phyloP scores from a whole-genome alignment of 2,888 invertebrate genomes.

The Oasisia sp. region DNA sequence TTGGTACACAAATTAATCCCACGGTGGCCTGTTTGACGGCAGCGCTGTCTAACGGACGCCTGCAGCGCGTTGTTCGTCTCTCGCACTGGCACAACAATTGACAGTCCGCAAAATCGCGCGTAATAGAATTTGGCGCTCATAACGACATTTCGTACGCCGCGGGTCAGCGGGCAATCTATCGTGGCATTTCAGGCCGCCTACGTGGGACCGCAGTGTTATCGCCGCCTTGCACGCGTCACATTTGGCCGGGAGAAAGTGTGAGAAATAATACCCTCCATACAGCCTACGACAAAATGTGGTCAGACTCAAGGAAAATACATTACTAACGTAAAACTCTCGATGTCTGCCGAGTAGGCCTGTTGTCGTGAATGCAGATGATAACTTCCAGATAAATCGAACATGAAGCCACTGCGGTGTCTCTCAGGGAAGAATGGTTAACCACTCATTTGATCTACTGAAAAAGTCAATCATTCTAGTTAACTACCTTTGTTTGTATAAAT shows the following conservation, averaged over 20 bases:
- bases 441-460: no score
- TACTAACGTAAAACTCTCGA: no score
- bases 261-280: neutral
- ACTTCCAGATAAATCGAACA: no score
- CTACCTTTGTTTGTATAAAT: no score
- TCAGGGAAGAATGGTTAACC: no score
- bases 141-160: neutral
- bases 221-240: neutral
- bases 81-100: neutral
- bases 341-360: no score
- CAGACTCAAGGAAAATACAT: no score
- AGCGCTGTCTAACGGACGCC: neutral
- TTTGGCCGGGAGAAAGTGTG: neutral
- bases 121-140: constrained; percentile 3
- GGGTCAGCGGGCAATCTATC: neutral
- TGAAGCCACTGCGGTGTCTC: no score
- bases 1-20: constrained; percentile 11
- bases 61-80: neutral
- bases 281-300: no score
- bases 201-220: neutral
- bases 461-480: no score
- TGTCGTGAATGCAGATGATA: no score
- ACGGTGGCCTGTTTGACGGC: neutral
- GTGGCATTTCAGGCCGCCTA: neutral
- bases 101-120: constrained; percentile 5